Percentiles rank a stretch among this genome's conserved stretches.
Evolutionary conservation across 2,113 vertebrate genomes (phyloP).

Genomic region (Elanus axillaris): DNA sequence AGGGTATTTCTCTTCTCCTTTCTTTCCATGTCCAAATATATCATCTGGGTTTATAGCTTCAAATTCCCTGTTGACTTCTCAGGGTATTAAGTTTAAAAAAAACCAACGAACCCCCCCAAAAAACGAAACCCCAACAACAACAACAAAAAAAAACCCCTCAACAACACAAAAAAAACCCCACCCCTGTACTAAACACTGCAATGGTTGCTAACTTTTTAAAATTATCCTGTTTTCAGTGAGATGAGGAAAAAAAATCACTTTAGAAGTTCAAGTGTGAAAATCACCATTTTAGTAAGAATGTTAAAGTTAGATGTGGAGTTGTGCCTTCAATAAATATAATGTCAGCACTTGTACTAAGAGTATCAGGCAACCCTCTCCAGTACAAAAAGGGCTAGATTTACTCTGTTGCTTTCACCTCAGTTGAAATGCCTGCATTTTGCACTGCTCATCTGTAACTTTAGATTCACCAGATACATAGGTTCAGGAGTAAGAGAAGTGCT

Average conservation of each 20-base stretch:
- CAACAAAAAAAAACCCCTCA: neutral
- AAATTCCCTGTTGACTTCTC: neutral
- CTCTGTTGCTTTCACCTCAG: neutral
- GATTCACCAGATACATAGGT: rapidly evolving
- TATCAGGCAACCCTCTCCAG: neutral
- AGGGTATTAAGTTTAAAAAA: neutral
- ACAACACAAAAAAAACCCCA: neutral
- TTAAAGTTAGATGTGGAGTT: neutral
- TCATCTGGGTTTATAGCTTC: neutral
- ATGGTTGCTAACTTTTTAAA: neutral
- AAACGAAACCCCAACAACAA: too few relatives aligned
- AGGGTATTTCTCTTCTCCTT: neutral
- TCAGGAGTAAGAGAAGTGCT: neutral
- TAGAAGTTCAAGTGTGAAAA: neutral
- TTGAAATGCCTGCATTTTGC: neutral
- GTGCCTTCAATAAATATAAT: neutral
- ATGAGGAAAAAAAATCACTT: neutral
- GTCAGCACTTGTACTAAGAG: neutral
- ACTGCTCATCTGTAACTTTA: neutral
- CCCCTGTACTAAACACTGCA: neutral
- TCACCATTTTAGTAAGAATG: neutral
- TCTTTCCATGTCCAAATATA: neutral
- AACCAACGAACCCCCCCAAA: too few relatives aligned
- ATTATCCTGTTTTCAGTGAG: neutral
- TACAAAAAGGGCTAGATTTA: neutral